phyloP scores from a whole-genome alignment of 2,113 vertebrate genomes.

The Ptychochromis oligacanthus region DNA sequence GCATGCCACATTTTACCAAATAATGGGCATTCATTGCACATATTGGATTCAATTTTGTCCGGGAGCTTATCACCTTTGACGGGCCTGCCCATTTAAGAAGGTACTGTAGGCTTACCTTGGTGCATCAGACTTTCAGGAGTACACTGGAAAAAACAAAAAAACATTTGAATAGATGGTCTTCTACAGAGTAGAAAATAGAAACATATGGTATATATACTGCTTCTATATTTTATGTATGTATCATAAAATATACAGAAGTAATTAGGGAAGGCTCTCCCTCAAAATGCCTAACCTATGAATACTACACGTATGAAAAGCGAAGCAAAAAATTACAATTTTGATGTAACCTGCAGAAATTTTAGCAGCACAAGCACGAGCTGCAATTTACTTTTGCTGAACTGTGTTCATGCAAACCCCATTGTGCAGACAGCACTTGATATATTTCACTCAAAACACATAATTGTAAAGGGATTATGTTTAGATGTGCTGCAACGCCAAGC shows the following conservation, averaged over 20 bases:
- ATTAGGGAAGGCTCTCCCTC: background rate
- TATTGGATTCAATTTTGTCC: no score
- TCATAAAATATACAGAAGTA: conserved; percentile 24
- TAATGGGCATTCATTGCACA: background rate
- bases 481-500: background rate
- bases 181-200: background rate
- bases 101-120: no score
- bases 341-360: background rate
- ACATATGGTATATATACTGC: background rate
- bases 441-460: conserved; percentile 4
- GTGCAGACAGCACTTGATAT: background rate
- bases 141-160: background rate
- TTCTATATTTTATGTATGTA: conserved; percentile 19
- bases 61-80: no score
- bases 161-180: conserved; percentile 9
- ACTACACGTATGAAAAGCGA: conserved; percentile 2
- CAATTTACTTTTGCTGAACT: background rate
- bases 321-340: background rate
- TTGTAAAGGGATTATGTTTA: background rate
- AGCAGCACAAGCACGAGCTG: conserved; percentile 18
- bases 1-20: background rate
- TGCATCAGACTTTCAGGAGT: no score
- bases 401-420: background rate
- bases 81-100: no score
- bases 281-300: background rate